Base-by-base conservation (phyloP, 2,113 vertebrate species). In the Lasiurus borealis region DNA sequence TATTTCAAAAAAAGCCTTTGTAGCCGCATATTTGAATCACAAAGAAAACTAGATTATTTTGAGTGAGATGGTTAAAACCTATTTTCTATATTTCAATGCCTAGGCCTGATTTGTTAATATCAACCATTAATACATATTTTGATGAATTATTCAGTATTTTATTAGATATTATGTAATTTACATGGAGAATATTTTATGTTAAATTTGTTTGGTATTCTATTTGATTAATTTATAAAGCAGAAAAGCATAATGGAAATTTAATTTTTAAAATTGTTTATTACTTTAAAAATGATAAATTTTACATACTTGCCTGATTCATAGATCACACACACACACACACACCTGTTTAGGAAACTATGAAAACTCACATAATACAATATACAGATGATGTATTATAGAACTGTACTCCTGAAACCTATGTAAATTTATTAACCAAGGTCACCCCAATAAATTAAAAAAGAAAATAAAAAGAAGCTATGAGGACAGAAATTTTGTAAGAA, bases 1-100 rank as follows among this genome's bases (percentile, higher is more conserved):
- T 82, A 59, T 68, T 80, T 18, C 18, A 59, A 52, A 77, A 76
- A 73, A 77, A 77, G 29, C 29, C 21, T 88, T 23, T 59, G 2
- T 36, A 96, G 69, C 50, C 34, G 34, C 4, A 96, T 44, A 90
- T 88, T 88, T 88, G 85, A 97, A 83, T 95, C 82, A 76, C n/a
- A 90, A 36, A 64, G 46, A 68, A 93, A 92, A 85, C 83, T 34
- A 86, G 54, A 94, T 88, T 73, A 50, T 81, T 87, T 72, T 84
- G 68, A 94, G 36, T 62, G 34, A 78, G 69, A 77, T 92, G 36
- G 21, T 88, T 87, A 88, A 90, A 85, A 82, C 52, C 40, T 85
- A 73, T 90, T 86, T 95, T 85, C 57, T 73, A 13, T 72, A 62
- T 76, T 85, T 85, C 59, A 73, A 73, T 66, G 50, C 40, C 94